These are phyloP conservation scores for Oscheius myriophilus DNA, from an alignment of 2,888 invertebrate species.

Conservation along the genomic window DNA sequence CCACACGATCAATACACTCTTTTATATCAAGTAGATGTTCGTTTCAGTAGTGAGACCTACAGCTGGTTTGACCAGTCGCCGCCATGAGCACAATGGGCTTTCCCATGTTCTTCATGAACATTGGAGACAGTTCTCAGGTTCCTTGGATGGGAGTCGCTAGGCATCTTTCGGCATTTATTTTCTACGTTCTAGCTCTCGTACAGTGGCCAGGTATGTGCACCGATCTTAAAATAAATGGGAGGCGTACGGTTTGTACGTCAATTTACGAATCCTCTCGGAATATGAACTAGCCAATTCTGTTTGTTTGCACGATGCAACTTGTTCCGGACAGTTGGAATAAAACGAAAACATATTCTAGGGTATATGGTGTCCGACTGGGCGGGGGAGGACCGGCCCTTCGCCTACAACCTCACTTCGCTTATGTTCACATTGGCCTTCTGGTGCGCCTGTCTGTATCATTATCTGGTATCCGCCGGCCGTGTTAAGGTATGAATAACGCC, in stretches of 20 bases:
- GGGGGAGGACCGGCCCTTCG: constrained; percentile 26
- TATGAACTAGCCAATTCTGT: no score
- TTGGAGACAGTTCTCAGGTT: constrained; percentile 1
- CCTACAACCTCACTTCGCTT: constrained; percentile 25
- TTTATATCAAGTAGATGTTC: no score
- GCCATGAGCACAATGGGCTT: background rate
- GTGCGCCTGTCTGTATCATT: constrained; percentile 32
- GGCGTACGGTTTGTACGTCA: background rate
- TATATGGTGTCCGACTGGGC: constrained; percentile 31
- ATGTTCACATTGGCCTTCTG: constrained; percentile 32
- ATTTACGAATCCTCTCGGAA: background rate
- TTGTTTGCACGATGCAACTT: background rate
- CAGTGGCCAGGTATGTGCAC: constrained; percentile 26
- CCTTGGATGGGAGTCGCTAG: constrained; percentile 24
- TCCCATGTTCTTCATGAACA: constrained; percentile 12
- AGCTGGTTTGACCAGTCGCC: no score
- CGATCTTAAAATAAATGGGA: background rate
- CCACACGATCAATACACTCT: no score
- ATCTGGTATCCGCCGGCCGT: constrained; percentile 31
- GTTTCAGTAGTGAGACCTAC: no score
- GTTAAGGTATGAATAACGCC: constrained; percentile 16
- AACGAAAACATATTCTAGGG: no score
- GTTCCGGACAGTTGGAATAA: no score
- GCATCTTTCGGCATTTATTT: constrained; percentile 26
- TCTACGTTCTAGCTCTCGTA: constrained; percentile 24